A percentile compares a stretch with the other conserved stretches of the same genome.
These are phyloP conservation scores for Sphaerophoria taeniata DNA, from an alignment of 2,888 invertebrate genomes.

Conservation along the genomic window DNA sequence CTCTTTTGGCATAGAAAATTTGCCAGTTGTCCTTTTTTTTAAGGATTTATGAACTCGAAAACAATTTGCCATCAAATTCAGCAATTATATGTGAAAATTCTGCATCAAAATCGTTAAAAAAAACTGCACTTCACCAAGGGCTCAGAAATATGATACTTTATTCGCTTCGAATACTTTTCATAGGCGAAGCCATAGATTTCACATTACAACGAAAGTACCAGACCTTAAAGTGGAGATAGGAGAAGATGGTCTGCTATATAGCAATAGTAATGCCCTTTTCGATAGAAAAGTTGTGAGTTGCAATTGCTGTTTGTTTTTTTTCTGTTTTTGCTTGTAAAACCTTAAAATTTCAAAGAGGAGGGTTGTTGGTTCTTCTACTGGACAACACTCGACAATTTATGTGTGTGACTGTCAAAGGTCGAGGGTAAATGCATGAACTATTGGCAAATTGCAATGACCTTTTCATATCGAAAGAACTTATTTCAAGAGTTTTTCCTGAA, in stretches of 20 bases:
- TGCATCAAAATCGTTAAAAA: slow-evolving; percentile 45
- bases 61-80: slow-evolving; percentile 33
- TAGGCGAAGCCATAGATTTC: slow-evolving; percentile 63
- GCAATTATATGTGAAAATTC: slow-evolving; percentile 62
- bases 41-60: background rate
- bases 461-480: slow-evolving; percentile 11
- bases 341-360: background rate
- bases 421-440: slow-evolving; percentile 72
- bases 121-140: slow-evolving; percentile 50
- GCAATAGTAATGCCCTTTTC: slow-evolving; percentile 39
- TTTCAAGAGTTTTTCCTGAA: too few species aligned
- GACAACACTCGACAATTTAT: background rate
- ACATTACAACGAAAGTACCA: background rate
- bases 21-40: slow-evolving; percentile 45
- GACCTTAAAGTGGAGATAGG: too few species aligned
- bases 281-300: slow-evolving; percentile 16
- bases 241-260: background rate
- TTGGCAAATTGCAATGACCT: slow-evolving; percentile 74
- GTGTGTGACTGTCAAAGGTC: slow-evolving; percentile 62
- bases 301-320: slow-evolving; percentile 13
- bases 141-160: slow-evolving; percentile 70
- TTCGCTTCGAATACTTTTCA: slow-evolving; percentile 30
- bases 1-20: slow-evolving; percentile 32
- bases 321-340: slow-evolving; percentile 9
- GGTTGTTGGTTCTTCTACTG: background rate